Conservation (phyloP, 2,888 invertebrate genomes). For the Drosophila robusta region DNA sequence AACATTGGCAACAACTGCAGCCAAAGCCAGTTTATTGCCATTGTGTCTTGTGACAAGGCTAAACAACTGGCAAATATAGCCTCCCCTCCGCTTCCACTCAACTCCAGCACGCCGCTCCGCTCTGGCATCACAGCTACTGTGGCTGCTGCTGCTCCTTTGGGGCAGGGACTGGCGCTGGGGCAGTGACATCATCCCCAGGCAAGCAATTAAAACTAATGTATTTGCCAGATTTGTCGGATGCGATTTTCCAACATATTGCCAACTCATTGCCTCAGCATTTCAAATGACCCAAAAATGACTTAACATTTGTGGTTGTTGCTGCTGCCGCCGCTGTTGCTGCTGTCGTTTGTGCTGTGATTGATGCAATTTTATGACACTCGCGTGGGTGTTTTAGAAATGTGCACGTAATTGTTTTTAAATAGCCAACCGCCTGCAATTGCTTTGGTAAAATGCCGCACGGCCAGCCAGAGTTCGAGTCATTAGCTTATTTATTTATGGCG, state of each 20-base stretch:
- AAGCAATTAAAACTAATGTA: constrained; percentile 72
- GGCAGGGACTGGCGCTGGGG: constrained; percentile 9
- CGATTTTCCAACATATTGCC: constrained; percentile 60
- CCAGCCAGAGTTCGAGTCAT: constrained; percentile 9
- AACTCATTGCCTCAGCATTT: constrained; percentile 53
- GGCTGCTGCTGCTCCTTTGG: constrained; percentile 24
- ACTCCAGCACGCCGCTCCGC: too few relatives aligned
- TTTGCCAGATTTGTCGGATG: constrained; percentile 70
- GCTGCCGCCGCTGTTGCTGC: constrained; percentile 3
- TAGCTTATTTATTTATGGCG: constrained; percentile 24
- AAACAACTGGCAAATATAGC: constrained; percentile 49
- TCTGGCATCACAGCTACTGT: background rate
- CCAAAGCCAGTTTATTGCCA: constrained; percentile 63
- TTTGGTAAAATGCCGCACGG: background rate
- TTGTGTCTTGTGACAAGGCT: constrained; percentile 66
- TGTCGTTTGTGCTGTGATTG: constrained; percentile 53
- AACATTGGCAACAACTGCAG: constrained; percentile 48
- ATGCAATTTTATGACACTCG: constrained; percentile 63
- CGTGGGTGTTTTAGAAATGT: constrained; percentile 55
- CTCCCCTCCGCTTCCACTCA: background rate
- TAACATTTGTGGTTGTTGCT: constrained; percentile 44
- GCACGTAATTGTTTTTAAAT: constrained; percentile 67
- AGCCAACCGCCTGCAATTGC: constrained; percentile 32
- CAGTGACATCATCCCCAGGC: constrained; percentile 67
- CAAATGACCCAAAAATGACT: constrained; percentile 68